Evolutionary conservation across 2,113 vertebrate species (phyloP), one percentile per base, ranked within the genome.

Genomic region (Embiotoca jacksoni): DNA sequence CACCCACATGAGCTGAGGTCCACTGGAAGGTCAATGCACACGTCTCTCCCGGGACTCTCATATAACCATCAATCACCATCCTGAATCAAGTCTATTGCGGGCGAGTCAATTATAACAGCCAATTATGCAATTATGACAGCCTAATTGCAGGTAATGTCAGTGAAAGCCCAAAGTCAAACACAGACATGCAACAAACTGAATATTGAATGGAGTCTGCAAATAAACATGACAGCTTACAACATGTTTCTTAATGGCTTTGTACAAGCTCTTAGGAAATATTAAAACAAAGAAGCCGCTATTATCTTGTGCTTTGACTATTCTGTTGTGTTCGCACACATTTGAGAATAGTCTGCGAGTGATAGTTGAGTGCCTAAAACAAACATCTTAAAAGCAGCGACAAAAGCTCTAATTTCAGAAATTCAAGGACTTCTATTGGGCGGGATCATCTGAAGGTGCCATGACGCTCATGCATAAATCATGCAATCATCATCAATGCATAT

Each of bases 401-500:
- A 91, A 84, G 82, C 79, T 44, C 64, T 86, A 71, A 83, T 93
- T 92, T 90, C 67, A 60, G 63, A 61, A 80, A 84, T 85, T 90
- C 62, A 75, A 90, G 78, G 76, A 72, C 86, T 86, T 91, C 60
- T 83, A 30, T 71, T 83, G 66, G 66, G 73, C 35, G 46, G 67
- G 60, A 88, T 63, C 32, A 71, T 91, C 82, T 88, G 82, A 78
- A 84, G 82, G 86, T 88, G 71, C 69, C 80, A 65, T 79, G 78
- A 86, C 57, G 69, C 86, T 95, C 91, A 94, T 94, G 91, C 93
- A 95, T 95, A 94, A 95, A 92, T 93, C 93, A 94, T 94, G 94
- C 92, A 95, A 94, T 94, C 92, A 95, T 90, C 82, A 84, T 92
- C 91, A 92, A 91, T 88, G 83, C 91, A 89, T 91, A 94, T 94